These are phyloP conservation scores for Oncorhynchus tshawytscha DNA, from an alignment of 2,113 vertebrate genomes.

Conservation along the genomic window DNA sequence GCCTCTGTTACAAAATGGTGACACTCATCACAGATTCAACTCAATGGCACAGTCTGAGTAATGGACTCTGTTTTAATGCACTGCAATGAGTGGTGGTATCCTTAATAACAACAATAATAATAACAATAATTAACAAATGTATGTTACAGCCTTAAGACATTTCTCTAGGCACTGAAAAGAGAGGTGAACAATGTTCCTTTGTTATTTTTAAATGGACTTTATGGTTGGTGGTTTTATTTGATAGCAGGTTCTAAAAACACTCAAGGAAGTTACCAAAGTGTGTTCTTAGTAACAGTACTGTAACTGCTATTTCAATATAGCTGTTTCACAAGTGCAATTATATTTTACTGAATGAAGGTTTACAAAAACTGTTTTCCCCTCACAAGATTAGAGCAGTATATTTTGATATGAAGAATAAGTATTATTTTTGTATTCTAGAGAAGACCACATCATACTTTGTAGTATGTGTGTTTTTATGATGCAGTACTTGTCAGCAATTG, in stretches of 20 bases:
- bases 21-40: slow-evolving; percentile 27
- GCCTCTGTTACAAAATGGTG: slow-evolving; percentile 64
- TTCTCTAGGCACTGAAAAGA: not conserved
- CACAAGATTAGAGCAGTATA: not conserved
- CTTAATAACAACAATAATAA: not conserved
- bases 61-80: not conserved
- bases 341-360: not conserved
- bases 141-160: slow-evolving; percentile 3
- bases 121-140: not conserved
- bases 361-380: not conserved
- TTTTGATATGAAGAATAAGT: slow-evolving; percentile 1
- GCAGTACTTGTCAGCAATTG: not conserved
- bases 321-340: not conserved
- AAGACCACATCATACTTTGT: not conserved
- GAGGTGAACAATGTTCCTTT: not conserved
- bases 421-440: not conserved
- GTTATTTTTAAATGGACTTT: not conserved
- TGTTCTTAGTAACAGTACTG: no score
- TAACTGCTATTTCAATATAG: no score
- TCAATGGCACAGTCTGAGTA: slow-evolving; percentile 12
- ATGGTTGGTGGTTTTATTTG: not conserved
- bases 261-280: no score
- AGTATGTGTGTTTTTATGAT: not conserved
- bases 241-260: no score
- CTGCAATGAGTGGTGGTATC: not conserved